Evolutionary conservation across 2,113 vertebrate species (phyloP).

Genomic region (Sylvicapra grimmia): DNA sequence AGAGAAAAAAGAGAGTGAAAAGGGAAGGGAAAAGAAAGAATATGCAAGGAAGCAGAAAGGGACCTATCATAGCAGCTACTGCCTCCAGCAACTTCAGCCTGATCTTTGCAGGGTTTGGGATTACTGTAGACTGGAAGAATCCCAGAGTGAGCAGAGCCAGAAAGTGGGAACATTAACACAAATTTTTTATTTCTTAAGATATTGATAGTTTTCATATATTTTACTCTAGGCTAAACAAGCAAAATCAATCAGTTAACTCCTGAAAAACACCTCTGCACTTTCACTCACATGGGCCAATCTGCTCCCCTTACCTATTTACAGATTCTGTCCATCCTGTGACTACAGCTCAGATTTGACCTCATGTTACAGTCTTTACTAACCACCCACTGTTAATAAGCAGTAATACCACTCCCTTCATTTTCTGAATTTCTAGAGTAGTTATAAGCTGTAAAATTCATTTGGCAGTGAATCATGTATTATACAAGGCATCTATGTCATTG

Average conservation of each 20-base stretch:
- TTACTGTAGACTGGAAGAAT: background rate
- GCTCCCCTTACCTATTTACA: background rate
- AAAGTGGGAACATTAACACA: background rate
- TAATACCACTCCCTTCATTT: background rate
- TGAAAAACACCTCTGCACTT: background rate
- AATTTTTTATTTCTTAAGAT: background rate
- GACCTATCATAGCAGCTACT: accelerated
- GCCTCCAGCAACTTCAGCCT: background rate
- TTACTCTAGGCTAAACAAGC: background rate
- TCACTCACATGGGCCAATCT: background rate
- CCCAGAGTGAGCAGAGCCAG: background rate
- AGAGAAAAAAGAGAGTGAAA: background rate
- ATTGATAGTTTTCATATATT: background rate
- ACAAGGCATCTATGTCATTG: background rate
- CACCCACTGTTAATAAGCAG: background rate
- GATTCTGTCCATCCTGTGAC: background rate
- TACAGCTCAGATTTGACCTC: background rate
- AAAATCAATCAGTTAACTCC: background rate
- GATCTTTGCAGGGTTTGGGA: background rate
- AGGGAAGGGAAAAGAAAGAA: background rate
- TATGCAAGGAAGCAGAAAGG: background rate
- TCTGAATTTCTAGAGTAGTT: background rate
- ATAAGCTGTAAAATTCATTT: background rate
- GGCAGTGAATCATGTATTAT: background rate
- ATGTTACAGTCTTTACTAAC: background rate